These are phyloP conservation scores for Hypsopygia costalis DNA, from an alignment of 2,888 invertebrate genomes.

Conservation along the genomic window DNA sequence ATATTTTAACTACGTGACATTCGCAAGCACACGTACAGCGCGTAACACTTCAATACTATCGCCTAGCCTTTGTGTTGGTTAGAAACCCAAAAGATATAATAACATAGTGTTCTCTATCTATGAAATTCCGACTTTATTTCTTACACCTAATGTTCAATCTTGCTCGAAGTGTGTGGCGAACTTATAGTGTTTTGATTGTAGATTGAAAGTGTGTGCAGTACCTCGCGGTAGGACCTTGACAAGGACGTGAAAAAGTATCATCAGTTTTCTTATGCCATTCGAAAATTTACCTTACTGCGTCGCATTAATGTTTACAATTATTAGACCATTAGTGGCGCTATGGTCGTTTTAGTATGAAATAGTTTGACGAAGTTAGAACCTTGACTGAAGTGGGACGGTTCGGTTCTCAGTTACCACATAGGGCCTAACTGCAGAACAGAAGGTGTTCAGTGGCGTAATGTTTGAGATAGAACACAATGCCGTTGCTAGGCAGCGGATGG, in stretches of 20 bases:
- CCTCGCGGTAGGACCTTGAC: slow-evolving; percentile 59
- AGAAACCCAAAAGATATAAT: slow-evolving; percentile 11
- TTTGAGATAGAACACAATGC: slow-evolving; percentile 35
- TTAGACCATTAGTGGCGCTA: slow-evolving; percentile 17
- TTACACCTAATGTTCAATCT: slow-evolving; percentile 26
- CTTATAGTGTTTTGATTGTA: slow-evolving; percentile 34
- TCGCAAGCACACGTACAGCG: slow-evolving; percentile 57
- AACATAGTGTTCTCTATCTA: neutral
- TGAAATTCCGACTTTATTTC: slow-evolving; percentile 17
- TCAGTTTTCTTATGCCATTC: slow-evolving; percentile 30
- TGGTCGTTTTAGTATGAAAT: slow-evolving; percentile 24
- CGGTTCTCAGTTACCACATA: slow-evolving; percentile 68
- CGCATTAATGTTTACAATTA: slow-evolving; percentile 18
- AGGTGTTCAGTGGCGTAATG: slow-evolving; percentile 58
- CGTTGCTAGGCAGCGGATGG: slow-evolving; percentile 39
- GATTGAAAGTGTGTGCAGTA: slow-evolving; percentile 51
- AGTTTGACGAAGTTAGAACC: slow-evolving; percentile 57
- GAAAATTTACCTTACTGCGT: slow-evolving; percentile 17
- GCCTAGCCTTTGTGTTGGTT: slow-evolving; percentile 46
- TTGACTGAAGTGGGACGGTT: slow-evolving; percentile 73
- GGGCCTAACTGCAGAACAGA: slow-evolving; percentile 68
- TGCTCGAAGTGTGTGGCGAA: slow-evolving; percentile 10
- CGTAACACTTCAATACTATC: slow-evolving; percentile 56
- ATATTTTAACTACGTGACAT: slow-evolving; percentile 45
- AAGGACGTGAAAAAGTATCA: slow-evolving; percentile 65